Conservation (phyloP, 2,888 invertebrate genomes). For the Diaperis boleti region DNA sequence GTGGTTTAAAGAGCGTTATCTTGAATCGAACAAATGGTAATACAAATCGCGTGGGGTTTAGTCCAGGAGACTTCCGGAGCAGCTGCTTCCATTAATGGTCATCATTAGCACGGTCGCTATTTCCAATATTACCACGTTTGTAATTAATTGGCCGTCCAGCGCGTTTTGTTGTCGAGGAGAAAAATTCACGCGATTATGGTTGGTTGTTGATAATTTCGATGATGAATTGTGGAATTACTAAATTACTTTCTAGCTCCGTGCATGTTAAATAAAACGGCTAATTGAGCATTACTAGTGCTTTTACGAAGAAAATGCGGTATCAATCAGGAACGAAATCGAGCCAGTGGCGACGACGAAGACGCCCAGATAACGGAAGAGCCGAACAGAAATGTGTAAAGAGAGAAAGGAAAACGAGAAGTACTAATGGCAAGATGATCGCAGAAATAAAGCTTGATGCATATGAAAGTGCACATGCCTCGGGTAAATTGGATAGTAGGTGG, state of each 20-base stretch:
- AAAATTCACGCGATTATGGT: slow-evolving; percentile 36
- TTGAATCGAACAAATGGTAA: slow-evolving; percentile 40
- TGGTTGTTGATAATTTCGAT: slow-evolving; percentile 29
- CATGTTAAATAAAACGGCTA: slow-evolving; percentile 40
- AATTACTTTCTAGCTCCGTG: slow-evolving; percentile 41
- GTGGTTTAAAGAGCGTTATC: slow-evolving; percentile 39
- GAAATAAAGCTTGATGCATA: slow-evolving; percentile 45
- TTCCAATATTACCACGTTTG: slow-evolving; percentile 33
- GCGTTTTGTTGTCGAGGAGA: slow-evolving; percentile 12
- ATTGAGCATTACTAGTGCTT: slow-evolving; percentile 40
- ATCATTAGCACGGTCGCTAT: slow-evolving; percentile 39
- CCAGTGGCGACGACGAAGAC: slow-evolving; percentile 24
- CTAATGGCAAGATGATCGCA: slow-evolving; percentile 44
- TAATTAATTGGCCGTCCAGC: slow-evolving; percentile 36
- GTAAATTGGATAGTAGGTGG: slow-evolving; percentile 45
- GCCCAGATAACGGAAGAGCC: slow-evolving; percentile 26
- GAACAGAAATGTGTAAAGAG: slow-evolving; percentile 33
- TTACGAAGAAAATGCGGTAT: slow-evolving; percentile 38
- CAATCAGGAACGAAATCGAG: slow-evolving; percentile 31
- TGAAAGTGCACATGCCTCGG: slow-evolving; percentile 45
- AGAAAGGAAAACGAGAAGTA: slow-evolving; percentile 39
- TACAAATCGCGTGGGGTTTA: slow-evolving; percentile 42
- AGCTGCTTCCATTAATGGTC: slow-evolving; percentile 43
- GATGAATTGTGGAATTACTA: slow-evolving; percentile 39
- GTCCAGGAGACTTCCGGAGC: slow-evolving; percentile 42